Evolutionary conservation across 1,140 invertebrate genomes (phyloP).

Genomic region (Anoplophora glabripennis): DNA sequence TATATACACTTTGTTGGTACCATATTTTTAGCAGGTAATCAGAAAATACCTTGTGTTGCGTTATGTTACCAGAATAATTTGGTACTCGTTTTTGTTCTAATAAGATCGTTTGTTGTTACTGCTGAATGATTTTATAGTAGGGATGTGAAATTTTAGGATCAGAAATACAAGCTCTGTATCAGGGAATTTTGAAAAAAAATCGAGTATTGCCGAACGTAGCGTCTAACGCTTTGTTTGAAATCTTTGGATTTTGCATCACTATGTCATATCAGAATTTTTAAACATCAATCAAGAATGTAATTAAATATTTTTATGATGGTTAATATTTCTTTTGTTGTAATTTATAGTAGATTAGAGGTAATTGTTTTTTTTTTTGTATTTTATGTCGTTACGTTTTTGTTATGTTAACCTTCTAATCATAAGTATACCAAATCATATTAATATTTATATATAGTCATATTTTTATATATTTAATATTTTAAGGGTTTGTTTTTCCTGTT

Average conservation of each 20-base stretch:
- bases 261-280: background rate
- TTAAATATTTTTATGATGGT: background rate
- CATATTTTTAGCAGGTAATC: too few relatives aligned
- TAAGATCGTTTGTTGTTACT: too few relatives aligned
- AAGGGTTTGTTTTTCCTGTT: background rate
- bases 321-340: constrained; percentile 1
- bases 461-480: constrained; percentile 16
- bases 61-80: too few relatives aligned
- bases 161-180: too few relatives aligned
- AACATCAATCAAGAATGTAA: background rate
- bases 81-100: too few relatives aligned
- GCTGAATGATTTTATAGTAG: too few relatives aligned
- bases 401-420: constrained; percentile 19
- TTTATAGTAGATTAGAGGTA: background rate
- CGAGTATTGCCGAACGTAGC: too few relatives aligned
- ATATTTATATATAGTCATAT: constrained; percentile 9
- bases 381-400: constrained; percentile 5
- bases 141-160: too few relatives aligned
- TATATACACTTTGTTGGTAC: too few relatives aligned
- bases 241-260: background rate
- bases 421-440: constrained; percentile 19
- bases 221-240: background rate
- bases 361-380: background rate
- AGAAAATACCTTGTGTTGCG: too few relatives aligned
- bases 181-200: too few relatives aligned